Base-by-base conservation (phyloP, 2,888 invertebrate genomes). In the Temnothorax rugatulus region DNA sequence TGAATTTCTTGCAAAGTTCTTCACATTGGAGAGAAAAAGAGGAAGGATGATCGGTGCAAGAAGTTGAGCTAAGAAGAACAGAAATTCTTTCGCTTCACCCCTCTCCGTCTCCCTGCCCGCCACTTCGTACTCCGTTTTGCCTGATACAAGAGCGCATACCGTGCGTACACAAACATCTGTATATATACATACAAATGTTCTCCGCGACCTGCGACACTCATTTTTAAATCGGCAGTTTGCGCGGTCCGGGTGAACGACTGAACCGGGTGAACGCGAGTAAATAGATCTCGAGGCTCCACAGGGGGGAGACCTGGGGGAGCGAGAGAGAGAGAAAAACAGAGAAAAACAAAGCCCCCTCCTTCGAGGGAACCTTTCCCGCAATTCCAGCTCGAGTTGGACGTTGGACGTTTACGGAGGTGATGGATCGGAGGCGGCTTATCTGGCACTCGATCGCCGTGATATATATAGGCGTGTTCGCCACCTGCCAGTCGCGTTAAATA, bases 361-460 rank as follows among this genome's bases (percentile, higher is more conserved):
- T 44, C 64, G 5, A 41, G 8, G 8, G 7, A 1, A 38, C 5
- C 8, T 29, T 47, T 41, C 29, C 29, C 25, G 7, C 18, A 29
- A 25, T 47, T 41, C 29, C 29, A 9, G 7, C 18, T 47, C 41
- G 41, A 25, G 8, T 21, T 4, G 25, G 2, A 41, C 2, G 29
- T 25, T n/a, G n/a, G n/a, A n/a, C n/a, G n/a, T 29, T 59, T 44
- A 15, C n/a, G 3, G 9, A 15, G 11, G 34, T 11, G n/a, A 63
- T 34, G 4, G 21, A 13, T 76, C 18, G 29, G 9, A 21, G 8
- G 21, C 18, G 1, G 7, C 11, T 76, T 64, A 76, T 50, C 47
- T 50, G 5, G 15, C 18, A 29, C 1, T 7, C 8, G 59, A 61
- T 82, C 82, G 59, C 61, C 71, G 89, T 83, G n/a, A 88, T 88